phyloP scores from a whole-genome alignment of 2,113 vertebrate genomes.

The Apodemus speciosus region DNA sequence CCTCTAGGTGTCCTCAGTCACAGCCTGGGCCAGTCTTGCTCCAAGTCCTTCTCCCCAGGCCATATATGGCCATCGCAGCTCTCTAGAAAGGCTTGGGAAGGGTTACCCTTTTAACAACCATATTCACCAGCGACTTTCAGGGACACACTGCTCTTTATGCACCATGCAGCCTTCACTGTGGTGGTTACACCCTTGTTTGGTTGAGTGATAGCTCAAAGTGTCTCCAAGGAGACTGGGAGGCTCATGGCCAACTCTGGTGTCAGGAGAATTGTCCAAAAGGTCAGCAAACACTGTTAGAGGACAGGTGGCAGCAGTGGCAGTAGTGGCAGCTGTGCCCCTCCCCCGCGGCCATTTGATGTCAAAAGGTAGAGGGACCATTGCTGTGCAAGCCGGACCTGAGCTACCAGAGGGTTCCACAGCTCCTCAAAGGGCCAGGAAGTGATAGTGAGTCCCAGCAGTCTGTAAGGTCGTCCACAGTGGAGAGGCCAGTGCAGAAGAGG shows the following conservation, averaged over 20 bases:
- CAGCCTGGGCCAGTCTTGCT: background rate
- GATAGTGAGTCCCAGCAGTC: background rate
- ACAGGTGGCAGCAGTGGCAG: too few species aligned
- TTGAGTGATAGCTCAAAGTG: background rate
- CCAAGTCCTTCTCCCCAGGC: too few species aligned
- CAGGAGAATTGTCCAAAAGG: background rate
- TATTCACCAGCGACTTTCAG: background rate
- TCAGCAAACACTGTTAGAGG: background rate
- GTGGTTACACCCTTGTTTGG: background rate
- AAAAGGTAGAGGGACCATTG: background rate
- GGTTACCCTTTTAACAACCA: background rate
- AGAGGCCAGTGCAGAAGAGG: background rate
- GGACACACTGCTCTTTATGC: background rate
- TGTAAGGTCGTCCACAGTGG: background rate
- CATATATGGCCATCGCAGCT: background rate
- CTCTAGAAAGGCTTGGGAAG: background rate
- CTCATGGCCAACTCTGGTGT: background rate
- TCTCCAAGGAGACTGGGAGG: background rate
- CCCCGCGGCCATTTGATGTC: background rate
- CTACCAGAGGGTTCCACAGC: background rate
- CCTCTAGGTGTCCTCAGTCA: background rate
- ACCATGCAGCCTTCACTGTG: too few species aligned
- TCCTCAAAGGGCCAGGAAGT: background rate
- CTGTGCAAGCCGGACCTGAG: too few species aligned
- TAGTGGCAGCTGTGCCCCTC: background rate